Percentiles rank a stretch among this genome's conserved stretches.
Evolutionary conservation across 2,113 vertebrate species (phyloP).

Genomic region (Daboia siamensis): DNA sequence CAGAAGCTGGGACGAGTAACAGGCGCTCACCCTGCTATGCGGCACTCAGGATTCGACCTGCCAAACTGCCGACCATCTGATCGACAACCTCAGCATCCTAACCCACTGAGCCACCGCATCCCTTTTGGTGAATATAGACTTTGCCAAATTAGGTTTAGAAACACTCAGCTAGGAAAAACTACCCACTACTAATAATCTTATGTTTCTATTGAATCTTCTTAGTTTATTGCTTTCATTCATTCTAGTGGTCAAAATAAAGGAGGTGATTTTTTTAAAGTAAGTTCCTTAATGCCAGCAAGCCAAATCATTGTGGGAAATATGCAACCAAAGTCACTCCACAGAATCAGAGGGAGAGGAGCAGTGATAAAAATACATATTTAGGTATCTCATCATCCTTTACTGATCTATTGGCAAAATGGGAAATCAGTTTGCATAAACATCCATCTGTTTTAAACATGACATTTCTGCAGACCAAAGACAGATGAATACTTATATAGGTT

Average conservation of each 20-base stretch:
- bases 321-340: neutral
- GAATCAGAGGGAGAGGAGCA: neutral
- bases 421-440: neutral
- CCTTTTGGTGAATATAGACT: neutral
- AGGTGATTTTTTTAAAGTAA: neutral
- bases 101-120: too few relatives aligned
- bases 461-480: conserved; percentile 2
- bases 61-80: too few relatives aligned
- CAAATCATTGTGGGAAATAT: neutral
- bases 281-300: neutral
- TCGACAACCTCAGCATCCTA: too few relatives aligned
- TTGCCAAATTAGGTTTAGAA: neutral
- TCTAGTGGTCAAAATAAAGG: neutral
- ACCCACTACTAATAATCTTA: neutral
- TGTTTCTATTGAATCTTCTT: neutral
- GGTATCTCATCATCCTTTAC: neutral
- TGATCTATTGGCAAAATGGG: neutral
- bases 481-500: conserved; percentile 11
- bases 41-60: too few relatives aligned
- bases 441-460: conserved; percentile 3
- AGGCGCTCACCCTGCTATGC: too few relatives aligned
- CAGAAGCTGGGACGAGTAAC: too few relatives aligned
- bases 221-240: neutral
- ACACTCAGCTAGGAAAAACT: neutral
- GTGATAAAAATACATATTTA: neutral